Percentiles rank a stretch among this genome's conserved stretches.
Conservation (phyloP, 2,113 vertebrate species). For the Xiphorhynchus elegans region DNA sequence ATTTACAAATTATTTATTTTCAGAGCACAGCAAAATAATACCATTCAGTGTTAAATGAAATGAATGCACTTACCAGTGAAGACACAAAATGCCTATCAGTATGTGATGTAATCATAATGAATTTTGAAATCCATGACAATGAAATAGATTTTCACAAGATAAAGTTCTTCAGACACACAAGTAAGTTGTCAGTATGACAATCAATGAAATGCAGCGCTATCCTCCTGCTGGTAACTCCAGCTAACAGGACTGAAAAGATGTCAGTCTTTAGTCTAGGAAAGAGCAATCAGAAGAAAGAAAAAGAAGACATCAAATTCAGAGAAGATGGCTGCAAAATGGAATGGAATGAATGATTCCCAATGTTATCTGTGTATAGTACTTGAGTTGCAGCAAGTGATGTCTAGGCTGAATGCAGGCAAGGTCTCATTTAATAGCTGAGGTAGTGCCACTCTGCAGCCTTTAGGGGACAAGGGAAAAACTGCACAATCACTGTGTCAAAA, state of each 20-base stretch:
- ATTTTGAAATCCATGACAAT: neutral
- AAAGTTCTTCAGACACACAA: neutral
- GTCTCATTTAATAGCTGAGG: neutral
- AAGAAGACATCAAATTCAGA: neutral
- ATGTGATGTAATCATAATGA: neutral
- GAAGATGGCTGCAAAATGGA: neutral
- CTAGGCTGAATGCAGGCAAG: neutral
- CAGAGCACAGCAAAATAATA: neutral
- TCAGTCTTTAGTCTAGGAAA: neutral
- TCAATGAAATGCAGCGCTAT: neutral
- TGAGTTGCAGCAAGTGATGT: neutral
- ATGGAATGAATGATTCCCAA: neutral
- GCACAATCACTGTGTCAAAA: neutral
- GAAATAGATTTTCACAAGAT: neutral
- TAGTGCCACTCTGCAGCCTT: neutral
- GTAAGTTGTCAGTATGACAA: neutral
- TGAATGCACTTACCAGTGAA: neutral
- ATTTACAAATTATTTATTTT: neutral
- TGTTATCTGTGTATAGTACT: neutral
- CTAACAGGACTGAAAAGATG: neutral
- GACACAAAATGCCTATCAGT: neutral
- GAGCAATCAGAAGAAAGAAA: neutral
- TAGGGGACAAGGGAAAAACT: neutral
- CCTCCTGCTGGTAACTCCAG: neutral
- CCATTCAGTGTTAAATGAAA: neutral